These are phyloP conservation scores for Carabus problematicus DNA, from an alignment of 2,888 invertebrate genomes.

Conservation along the genomic window DNA sequence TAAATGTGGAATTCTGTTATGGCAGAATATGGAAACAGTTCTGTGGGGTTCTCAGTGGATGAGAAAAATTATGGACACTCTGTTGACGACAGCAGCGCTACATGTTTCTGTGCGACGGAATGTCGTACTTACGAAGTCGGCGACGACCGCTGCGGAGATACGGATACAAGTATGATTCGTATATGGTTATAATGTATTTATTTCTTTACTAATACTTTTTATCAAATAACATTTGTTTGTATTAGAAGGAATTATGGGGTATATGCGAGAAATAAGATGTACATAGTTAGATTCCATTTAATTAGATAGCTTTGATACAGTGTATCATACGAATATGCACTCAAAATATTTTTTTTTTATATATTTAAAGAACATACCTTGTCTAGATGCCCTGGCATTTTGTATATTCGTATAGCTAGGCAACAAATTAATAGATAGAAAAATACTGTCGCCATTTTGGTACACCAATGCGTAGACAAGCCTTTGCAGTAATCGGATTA, in stretches of 20 bases:
- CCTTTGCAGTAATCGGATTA: no score
- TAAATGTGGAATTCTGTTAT: constrained; percentile 16
- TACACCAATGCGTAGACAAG: not conserved
- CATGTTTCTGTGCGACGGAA: not conserved
- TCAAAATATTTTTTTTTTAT: not conserved
- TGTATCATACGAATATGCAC: not conserved
- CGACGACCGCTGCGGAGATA: not conserved
- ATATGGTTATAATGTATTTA: constrained; percentile 8
- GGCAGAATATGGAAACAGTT: constrained; percentile 13
- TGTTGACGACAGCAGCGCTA: not conserved
- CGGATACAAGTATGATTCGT: not conserved
- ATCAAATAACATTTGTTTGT: not conserved
- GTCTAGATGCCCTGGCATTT: not conserved
- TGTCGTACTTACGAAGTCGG: not conserved
- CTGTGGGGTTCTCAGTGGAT: not conserved
- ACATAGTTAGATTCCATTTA: not conserved
- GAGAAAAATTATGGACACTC: constrained; percentile 13
- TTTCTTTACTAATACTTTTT: constrained; percentile 4
- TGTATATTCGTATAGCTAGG: no score
- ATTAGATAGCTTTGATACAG: not conserved
- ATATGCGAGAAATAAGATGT: not conserved
- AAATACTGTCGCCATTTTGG: not conserved
- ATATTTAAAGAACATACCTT: not conserved
- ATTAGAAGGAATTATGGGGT: not conserved
- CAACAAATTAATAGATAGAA: no score